Base-by-base conservation (phyloP, 2,797 vertebrate species). In the Meriones psammophilus region DNA sequence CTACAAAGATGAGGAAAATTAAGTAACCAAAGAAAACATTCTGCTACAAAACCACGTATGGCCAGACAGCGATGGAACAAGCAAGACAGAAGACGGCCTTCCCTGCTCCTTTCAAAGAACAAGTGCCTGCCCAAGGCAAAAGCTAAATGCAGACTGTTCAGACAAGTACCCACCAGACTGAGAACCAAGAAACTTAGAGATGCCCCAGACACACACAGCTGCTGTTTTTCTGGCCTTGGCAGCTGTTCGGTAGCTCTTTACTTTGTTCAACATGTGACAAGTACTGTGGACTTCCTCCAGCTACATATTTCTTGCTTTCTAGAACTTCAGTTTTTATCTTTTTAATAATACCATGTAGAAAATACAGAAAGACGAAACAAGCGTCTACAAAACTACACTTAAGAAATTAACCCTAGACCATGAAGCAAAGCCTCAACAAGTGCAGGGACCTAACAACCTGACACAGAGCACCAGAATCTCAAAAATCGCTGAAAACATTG, bases 401-500 rank as follows among this genome's bases (percentile, higher is more conserved):
- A 86, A 95, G 71, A 96, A 92, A 64, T 85, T 74, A 91, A 58
- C 79, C 91, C 71, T 24, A 84, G n/a, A 83, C 76, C 81, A 88
- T 7, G 86, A 88, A 93, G 87, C 36, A 33, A 58, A 91, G 64
- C 54, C 64, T 95, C 74, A 96, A 26, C 50, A n/a, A 93, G 22
- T 60, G 92, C 94, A 88, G 6, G 39, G 96, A 58, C 68, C 22
- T 42, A 50, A 96, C 80, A 2, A 78, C 68, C 71, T 50, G 68
- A 87, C 77, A 93, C 18, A 64, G 64, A 94, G 91, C 68, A 22
- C 64, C 46, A 94, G n/a, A 94, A 79, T 84, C 85, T 92, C 66
- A 96, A 95, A 96, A 93, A 64, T 15, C 64, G 88, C 91, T 95
- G 60, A 73, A 80, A 95, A 96, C 68, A 86, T 78, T 80, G 76